Base-by-base conservation (phyloP, 1,140 invertebrate species). In the Venustaconcha ellipsiformis region DNA sequence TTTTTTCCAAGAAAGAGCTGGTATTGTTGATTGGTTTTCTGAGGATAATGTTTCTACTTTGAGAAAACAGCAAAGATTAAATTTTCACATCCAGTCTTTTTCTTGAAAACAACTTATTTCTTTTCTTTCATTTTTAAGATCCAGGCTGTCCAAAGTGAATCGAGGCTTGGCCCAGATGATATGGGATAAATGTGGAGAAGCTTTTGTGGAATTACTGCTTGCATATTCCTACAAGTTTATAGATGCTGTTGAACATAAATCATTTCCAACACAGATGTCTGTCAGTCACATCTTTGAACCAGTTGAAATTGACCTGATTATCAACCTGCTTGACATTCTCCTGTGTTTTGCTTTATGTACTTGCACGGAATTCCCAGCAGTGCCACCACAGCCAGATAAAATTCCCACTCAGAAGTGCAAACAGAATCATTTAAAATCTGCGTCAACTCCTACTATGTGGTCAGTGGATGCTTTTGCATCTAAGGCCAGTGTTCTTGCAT, bases 281-380 rank as follows among this genome's bases (percentile, higher is more conserved):
- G 30, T 75, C 48, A 60, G 70, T 20, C 23, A 48, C 18, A 37
- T 75, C 18, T 75, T 75, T 70, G 73, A 69, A 57, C n/a, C 67
- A 69, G 70, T 72, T 62, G 80, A 82, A 67, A 60, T 82, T 20
- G 66, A 76, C 1, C 63, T 82, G 18, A 73, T 82, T n/a, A 75
- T 48, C 4, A 75, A 62, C 30, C 62, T 79, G 15, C 72, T 82
- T 30, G 80, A 82, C 48, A 57, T 82, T n/a, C 57, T 79, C 4
- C 56, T 82, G 23, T 77, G 78, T 26, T 72, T 78, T 26, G 66
- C 80, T 17, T 57, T 82, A 62, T 82, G 80, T 75, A 77, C 80
- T 1, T 82, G 80, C 70, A 72, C 58, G 1, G 73, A 17, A 30
- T 75, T 75, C 37, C 73, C 73, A 15, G 73, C 65, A n/a, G 63